A percentile compares a stretch with the other conserved stretches of the same genome.
These are phyloP conservation scores for Cyrtodaria siliqua DNA, from an alignment of 2,888 invertebrate genomes.

Conservation along the genomic window DNA sequence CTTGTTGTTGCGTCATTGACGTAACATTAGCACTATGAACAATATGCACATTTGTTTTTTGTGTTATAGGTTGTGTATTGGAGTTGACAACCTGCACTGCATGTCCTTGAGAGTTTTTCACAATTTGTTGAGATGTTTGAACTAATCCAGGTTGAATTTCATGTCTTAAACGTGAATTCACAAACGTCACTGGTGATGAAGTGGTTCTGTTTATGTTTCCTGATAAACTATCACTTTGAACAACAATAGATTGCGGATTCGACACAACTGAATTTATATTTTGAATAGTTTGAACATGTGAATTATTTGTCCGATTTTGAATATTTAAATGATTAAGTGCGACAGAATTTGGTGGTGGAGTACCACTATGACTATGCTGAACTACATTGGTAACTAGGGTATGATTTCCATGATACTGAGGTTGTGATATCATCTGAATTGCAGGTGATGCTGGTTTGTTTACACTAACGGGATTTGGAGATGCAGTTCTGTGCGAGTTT, in stretches of 20 bases:
- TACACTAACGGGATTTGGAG: constrained; percentile 65
- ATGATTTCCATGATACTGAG: constrained; percentile 56
- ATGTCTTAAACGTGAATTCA: constrained; percentile 25
- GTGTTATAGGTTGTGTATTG: constrained; percentile 54
- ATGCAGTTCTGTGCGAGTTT: constrained; percentile 62
- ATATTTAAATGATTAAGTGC: constrained; percentile 26
- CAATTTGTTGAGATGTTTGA: constrained; percentile 38
- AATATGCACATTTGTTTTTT: constrained; percentile 73
- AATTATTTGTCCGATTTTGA: constrained; percentile 13
- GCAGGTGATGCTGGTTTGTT: constrained; percentile 61
- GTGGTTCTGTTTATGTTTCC: constrained; percentile 29
- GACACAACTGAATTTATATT: constrained; percentile 31
- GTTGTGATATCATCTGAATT: constrained; percentile 62
- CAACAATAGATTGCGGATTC: constrained; percentile 23
- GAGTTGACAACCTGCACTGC: constrained; percentile 26
- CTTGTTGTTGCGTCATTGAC: constrained; percentile 60
- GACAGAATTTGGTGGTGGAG: constrained; percentile 40
- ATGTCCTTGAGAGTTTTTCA: constrained; percentile 27
- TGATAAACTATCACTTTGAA: constrained; percentile 22
- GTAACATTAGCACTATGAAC: constrained; percentile 68
- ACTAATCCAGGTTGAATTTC: constrained; percentile 33
- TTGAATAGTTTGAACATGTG: constrained; percentile 3
- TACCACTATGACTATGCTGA: constrained; percentile 45
- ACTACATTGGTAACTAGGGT: constrained; percentile 39
- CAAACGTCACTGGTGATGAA: constrained; percentile 42